These are phyloP conservation scores for Porites australiensis DNA, from an alignment of 64 coral and sea anemone species.

Conservation along the genomic window DNA sequence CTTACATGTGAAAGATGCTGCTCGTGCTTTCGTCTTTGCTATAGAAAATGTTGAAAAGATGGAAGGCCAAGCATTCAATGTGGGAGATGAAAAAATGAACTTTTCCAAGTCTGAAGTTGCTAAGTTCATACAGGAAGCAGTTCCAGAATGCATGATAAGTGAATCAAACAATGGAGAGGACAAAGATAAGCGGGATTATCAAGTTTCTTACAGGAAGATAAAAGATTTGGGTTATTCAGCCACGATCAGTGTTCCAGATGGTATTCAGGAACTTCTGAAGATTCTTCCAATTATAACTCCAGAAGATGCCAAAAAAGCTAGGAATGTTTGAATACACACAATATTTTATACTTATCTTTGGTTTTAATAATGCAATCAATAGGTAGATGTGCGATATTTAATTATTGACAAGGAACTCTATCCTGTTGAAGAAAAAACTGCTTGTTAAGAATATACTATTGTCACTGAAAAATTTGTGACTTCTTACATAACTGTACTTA, in stretches of 20 bases:
- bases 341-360: no score
- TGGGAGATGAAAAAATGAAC: conserved; percentile 93
- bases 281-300: conserved; percentile 74
- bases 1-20: conserved; percentile 95
- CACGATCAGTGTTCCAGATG: conserved; percentile 71
- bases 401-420: neutral
- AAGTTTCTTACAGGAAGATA: conserved; percentile 90
- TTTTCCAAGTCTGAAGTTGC: conserved; percentile 89
- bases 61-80: conserved; percentile 85
- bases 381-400: no score
- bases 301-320: conserved; percentile 83
- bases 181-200: conserved; percentile 95
- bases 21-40: conserved; percentile 87
- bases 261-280: conserved; percentile 88
- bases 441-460: neutral
- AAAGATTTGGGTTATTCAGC: conserved; percentile 78
- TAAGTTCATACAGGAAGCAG: conserved; percentile 65
- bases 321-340: conserved; percentile 63
- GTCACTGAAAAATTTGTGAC: neutral
- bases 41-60: conserved; percentile 76
- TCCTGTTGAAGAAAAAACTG: neutral
- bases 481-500: neutral
- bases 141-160: conserved; percentile 81
- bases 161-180: conserved; percentile 83
- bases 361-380: no score